Percentiles rank a stretch among this genome's conserved stretches.
phyloP scores from a whole-genome alignment of 2,888 invertebrate species.

The Cordilura impudica region DNA sequence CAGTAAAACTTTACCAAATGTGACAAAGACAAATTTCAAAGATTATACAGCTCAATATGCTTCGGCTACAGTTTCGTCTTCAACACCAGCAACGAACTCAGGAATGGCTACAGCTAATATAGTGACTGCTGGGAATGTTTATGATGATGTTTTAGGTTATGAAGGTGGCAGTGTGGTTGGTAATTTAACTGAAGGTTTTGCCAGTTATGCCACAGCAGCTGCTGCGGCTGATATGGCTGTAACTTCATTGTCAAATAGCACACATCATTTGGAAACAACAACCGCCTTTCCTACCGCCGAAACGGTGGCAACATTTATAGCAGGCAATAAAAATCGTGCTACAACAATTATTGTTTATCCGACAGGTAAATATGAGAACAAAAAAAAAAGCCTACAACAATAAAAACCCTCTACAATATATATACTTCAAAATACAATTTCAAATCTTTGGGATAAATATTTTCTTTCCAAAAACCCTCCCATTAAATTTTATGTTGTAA shows the following conservation, averaged over 20 bases:
- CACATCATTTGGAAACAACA: conserved; percentile 57
- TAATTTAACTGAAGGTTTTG: conserved; percentile 59
- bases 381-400: no score
- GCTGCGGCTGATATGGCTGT: conserved; percentile 53
- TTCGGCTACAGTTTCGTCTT: conserved; percentile 44
- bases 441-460: no score
- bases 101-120: neutral
- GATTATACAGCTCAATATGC: conserved; percentile 65
- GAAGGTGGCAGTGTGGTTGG: conserved; percentile 58
- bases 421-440: no score
- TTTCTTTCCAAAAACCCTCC: no score
- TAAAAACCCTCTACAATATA: no score
- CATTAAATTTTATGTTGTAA: no score
- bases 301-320: conserved; percentile 75
- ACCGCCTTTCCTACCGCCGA: conserved; percentile 71
- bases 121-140: neutral
- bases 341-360: conserved; percentile 86
- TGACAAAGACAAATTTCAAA: conserved; percentile 64
- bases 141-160: conserved; percentile 39
- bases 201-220: conserved; percentile 53
- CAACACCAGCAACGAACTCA: neutral
- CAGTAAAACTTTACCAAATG: conserved; percentile 68
- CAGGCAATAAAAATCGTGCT: conserved; percentile 83
- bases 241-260: conserved; percentile 46
- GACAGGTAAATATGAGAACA: conserved; percentile 80